A percentile compares a stretch with the other conserved stretches of the same genome.
phyloP scores from a whole-genome alignment of 92 coral and sea anemone genomes.

The Palythoa caribaeorum region DNA sequence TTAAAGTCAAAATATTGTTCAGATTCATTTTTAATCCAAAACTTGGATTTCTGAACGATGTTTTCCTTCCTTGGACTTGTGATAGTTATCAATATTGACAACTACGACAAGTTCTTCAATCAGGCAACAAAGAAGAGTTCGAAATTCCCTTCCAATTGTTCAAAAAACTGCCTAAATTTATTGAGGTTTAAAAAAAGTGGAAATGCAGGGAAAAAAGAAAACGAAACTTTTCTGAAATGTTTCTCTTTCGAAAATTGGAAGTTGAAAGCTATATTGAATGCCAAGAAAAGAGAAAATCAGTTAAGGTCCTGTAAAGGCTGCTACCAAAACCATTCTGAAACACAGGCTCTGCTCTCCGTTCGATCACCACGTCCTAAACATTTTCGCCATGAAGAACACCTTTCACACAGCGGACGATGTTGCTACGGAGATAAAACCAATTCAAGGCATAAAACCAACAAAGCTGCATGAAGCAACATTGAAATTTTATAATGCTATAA shows the following conservation, averaged over 20 bases:
- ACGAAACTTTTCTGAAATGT: not conserved
- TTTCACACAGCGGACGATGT: constrained; percentile 17
- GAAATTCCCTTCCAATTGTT: not conserved
- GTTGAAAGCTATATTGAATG: not conserved
- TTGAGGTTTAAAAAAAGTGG: not conserved
- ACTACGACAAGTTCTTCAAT: no score
- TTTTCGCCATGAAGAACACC: constrained; percentile 4
- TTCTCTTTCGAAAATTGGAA: not conserved
- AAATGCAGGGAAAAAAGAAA: constrained; percentile 2
- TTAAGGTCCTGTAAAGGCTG: constrained; percentile 6
- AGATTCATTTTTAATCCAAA: no score
- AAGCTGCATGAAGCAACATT: constrained; percentile 15
- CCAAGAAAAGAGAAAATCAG: constrained; percentile 24
- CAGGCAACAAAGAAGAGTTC: not conserved
- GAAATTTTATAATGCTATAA: constrained; percentile 25
- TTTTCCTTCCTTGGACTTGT: no score
- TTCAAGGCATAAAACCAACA: constrained; percentile 1
- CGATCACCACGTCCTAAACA: not conserved
- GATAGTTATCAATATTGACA: no score
- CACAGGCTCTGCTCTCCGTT: constrained; percentile 31
- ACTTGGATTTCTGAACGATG: no score
- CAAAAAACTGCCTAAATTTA: constrained; percentile 15
- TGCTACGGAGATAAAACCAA: constrained; percentile 8
- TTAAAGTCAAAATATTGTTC: no score
- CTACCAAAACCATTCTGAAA: constrained; percentile 1